Conservation (phyloP, 2,888 invertebrate species). For the Tyria jacobaeae region DNA sequence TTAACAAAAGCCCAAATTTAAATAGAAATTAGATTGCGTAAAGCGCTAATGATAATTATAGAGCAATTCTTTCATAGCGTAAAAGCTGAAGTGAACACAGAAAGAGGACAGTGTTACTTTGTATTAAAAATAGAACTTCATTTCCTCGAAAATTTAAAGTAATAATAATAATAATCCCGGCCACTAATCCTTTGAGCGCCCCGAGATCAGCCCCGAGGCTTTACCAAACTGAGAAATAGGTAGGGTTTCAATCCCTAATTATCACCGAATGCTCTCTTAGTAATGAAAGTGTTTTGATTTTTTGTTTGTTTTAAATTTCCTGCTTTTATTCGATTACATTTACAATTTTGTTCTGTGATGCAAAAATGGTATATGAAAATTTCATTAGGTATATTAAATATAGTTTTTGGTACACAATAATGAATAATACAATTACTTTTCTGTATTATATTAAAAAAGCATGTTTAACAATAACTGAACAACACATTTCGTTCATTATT, state of each 20-base stretch:
- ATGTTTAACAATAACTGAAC: no score
- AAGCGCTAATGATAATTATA: neutral
- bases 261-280: slow-evolving; percentile 14
- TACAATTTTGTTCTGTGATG: neutral
- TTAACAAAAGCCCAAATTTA: neutral
- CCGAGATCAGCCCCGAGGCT: slow-evolving; percentile 11
- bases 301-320: neutral
- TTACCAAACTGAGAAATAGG: slow-evolving; percentile 19
- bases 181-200: slow-evolving; percentile 9
- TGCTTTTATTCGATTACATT: neutral
- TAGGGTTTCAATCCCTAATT: slow-evolving; percentile 18
- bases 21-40: neutral
- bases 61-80: neutral
- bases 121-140: slow-evolving; percentile 5
- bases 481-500: no score
- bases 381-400: neutral
- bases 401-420: neutral
- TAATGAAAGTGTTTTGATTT: slow-evolving; percentile 10
- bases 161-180: slow-evolving; percentile 17
- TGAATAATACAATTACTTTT: no score
- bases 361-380: neutral
- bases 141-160: slow-evolving; percentile 8
- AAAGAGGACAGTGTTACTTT: neutral
- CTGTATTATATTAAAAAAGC: no score
- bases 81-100: neutral